phyloP scores from a whole-genome alignment of 2,888 invertebrate species.

The Eucriotettix oculatus region DNA sequence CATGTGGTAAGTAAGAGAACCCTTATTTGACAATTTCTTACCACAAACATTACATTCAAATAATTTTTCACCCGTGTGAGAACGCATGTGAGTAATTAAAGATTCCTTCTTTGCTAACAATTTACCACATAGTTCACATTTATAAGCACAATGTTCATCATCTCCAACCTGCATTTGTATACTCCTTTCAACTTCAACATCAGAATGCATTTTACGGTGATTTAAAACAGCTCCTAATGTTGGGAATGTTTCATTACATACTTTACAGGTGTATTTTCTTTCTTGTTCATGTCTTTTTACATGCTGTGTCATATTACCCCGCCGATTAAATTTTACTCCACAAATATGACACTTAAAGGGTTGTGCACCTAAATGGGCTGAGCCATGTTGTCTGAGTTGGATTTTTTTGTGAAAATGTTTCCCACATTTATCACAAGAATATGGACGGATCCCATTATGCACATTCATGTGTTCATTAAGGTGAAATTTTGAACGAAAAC shows the following conservation, averaged over 20 bases:
- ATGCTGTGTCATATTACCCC: slow-evolving; percentile 23
- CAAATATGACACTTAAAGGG: slow-evolving; percentile 21
- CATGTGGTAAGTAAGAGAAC: slow-evolving; percentile 24
- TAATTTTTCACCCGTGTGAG: slow-evolving; percentile 17
- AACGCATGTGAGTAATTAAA: slow-evolving; percentile 19
- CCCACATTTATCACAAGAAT: slow-evolving; percentile 26
- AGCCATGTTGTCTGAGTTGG: slow-evolving; percentile 22
- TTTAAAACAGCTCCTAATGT: slow-evolving; percentile 21
- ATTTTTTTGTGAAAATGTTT: slow-evolving; percentile 25
- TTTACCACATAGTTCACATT: slow-evolving; percentile 19
- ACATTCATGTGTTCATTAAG: slow-evolving; percentile 30
- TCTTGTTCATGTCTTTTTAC: slow-evolving; percentile 20
- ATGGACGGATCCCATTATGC: slow-evolving; percentile 24
- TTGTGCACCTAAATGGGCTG: slow-evolving; percentile 19
- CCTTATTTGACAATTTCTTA: slow-evolving; percentile 20
- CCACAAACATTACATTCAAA: slow-evolving; percentile 17
- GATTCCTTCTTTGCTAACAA: slow-evolving; percentile 18
- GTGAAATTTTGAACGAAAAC: slow-evolving; percentile 29
- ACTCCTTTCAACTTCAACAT: slow-evolving; percentile 18
- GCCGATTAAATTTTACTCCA: slow-evolving; percentile 21
- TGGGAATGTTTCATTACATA: slow-evolving; percentile 19
- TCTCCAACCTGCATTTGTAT: slow-evolving; percentile 11
- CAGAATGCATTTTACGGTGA: slow-evolving; percentile 20
- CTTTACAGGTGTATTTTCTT: slow-evolving; percentile 20
- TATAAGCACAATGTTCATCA: slow-evolving; percentile 16